These are phyloP conservation scores for Stenotaenia linearis DNA, from an alignment of 2,888 invertebrate genomes.

Conservation along the genomic window DNA sequence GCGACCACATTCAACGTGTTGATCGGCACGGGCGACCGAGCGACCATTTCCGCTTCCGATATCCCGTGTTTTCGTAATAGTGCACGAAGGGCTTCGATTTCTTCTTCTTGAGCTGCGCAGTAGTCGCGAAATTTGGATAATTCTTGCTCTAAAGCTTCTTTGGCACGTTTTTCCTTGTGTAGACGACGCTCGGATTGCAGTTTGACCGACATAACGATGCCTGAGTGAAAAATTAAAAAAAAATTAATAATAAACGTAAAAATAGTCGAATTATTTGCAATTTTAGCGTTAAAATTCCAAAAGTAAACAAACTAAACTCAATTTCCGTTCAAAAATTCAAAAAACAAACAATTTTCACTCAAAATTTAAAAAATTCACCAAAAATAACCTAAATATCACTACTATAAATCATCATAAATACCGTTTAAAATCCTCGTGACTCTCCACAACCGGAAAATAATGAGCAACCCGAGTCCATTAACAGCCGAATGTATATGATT, in stretches of 20 bases:
- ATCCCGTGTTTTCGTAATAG: constrained; percentile 46
- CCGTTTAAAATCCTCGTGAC: constrained; percentile 49
- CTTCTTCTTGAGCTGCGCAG: constrained; percentile 46
- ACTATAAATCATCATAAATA: constrained; percentile 39
- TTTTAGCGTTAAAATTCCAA: too few relatives aligned
- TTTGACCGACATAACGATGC: constrained; percentile 41
- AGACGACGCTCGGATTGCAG: constrained; percentile 46
- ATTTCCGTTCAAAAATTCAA: too few relatives aligned
- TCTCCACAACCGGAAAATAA: constrained; percentile 49
- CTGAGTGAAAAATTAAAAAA: too few relatives aligned
- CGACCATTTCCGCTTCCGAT: not conserved
- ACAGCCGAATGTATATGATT: constrained; percentile 43
- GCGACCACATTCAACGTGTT: constrained; percentile 33
- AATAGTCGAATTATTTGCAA: too few relatives aligned
- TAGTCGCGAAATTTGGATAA: constrained; percentile 46
- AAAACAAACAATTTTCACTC: not conserved
- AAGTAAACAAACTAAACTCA: too few relatives aligned
- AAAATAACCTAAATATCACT: too few relatives aligned
- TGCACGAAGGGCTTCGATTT: constrained; percentile 45
- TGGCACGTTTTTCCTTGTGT: constrained; percentile 43
- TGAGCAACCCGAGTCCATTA: constrained; percentile 46
- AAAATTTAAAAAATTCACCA: not conserved
- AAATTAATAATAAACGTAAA: too few relatives aligned
- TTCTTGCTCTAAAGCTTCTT: constrained; percentile 47
- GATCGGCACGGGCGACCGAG: not conserved